These are phyloP conservation scores for Nasua narica DNA, from an alignment of 2,797 vertebrate genomes.

Conservation along the genomic window DNA sequence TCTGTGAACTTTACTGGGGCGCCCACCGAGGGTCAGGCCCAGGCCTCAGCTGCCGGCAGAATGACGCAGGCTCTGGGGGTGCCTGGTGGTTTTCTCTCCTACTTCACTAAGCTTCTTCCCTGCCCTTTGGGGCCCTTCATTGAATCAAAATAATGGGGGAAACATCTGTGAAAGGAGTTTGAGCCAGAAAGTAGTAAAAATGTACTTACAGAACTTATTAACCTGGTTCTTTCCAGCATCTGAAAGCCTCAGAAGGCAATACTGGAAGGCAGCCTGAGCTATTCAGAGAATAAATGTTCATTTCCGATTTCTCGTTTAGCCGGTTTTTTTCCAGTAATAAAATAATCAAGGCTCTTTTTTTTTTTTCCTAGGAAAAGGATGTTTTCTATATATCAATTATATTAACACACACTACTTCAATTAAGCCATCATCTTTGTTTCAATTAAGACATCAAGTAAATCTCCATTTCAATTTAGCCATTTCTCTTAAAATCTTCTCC, in stretches of 20 bases:
- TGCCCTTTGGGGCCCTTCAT: background rate
- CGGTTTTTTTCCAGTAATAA: constrained; percentile 40
- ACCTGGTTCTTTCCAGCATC: constrained; percentile 39
- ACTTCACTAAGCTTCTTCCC: background rate
- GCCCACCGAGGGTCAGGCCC: background rate
- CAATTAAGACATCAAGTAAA: constrained; percentile 70
- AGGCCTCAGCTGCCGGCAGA: background rate
- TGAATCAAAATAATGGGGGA: constrained; percentile 7
- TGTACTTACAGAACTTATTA: constrained; percentile 44
- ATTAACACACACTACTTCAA: constrained; percentile 63
- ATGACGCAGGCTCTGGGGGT: background rate
- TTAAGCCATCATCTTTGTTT: constrained; percentile 72
- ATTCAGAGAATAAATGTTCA: constrained; percentile 49
- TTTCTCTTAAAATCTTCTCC: constrained; percentile 64
- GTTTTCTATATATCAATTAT: constrained; percentile 72
- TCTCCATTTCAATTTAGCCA: constrained; percentile 64
- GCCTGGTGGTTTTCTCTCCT: background rate
- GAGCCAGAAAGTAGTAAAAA: constrained; percentile 21
- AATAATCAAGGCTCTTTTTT: constrained; percentile 58
- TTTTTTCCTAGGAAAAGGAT: constrained; percentile 37
- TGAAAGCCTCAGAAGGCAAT: constrained; percentile 50
- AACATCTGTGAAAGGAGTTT: constrained; percentile 25
- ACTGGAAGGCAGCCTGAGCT: constrained; percentile 38
- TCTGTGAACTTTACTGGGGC: too few relatives aligned
- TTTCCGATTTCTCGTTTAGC: constrained; percentile 57